Percentiles rank a stretch among this genome's conserved stretches.
These are phyloP conservation scores for Thyatira batis DNA, from an alignment of 2,888 invertebrate species.

Conservation along the genomic window DNA sequence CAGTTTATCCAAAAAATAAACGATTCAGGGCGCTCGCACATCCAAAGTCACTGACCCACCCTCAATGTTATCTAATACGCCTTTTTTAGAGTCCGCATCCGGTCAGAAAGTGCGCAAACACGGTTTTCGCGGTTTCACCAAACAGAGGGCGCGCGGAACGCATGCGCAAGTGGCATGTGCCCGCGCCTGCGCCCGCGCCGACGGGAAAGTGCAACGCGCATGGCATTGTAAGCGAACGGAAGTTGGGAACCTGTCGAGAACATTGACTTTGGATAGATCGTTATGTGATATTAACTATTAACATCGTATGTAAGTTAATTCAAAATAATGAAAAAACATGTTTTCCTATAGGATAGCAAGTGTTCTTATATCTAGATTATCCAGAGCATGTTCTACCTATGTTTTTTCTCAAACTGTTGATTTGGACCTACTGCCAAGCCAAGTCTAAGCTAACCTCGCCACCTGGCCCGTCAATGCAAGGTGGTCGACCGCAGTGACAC, in stretches of 20 bases:
- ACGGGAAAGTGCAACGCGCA: conserved; percentile 61
- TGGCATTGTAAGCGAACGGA: conserved; percentile 48
- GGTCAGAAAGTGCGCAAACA: conserved; percentile 73
- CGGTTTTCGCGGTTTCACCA: conserved; percentile 62
- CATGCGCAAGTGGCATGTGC: conserved; percentile 58
- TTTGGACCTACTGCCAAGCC: too few relatives aligned
- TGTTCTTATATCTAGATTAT: too few relatives aligned
- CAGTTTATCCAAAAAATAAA: too few relatives aligned
- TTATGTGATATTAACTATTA: too few relatives aligned
- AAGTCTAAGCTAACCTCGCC: too few relatives aligned
- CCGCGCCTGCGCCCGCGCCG: conserved; percentile 20
- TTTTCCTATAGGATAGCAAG: too few relatives aligned
- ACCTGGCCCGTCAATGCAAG: too few relatives aligned
- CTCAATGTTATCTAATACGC: conserved; percentile 36
- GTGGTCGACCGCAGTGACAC: conserved; percentile 11
- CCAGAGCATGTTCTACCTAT: too few relatives aligned
- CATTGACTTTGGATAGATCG: neutral
- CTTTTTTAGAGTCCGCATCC: conserved; percentile 55
- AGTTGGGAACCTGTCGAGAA: conserved; percentile 17
- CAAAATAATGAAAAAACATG: too few relatives aligned
- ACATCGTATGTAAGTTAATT: too few relatives aligned
- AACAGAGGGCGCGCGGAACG: conserved; percentile 54
- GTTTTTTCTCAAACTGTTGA: too few relatives aligned
- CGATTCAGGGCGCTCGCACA: too few relatives aligned
- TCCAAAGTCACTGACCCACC: neutral